phyloP scores from a whole-genome alignment of 2,113 vertebrate genomes.

The Calonectris borealis region DNA sequence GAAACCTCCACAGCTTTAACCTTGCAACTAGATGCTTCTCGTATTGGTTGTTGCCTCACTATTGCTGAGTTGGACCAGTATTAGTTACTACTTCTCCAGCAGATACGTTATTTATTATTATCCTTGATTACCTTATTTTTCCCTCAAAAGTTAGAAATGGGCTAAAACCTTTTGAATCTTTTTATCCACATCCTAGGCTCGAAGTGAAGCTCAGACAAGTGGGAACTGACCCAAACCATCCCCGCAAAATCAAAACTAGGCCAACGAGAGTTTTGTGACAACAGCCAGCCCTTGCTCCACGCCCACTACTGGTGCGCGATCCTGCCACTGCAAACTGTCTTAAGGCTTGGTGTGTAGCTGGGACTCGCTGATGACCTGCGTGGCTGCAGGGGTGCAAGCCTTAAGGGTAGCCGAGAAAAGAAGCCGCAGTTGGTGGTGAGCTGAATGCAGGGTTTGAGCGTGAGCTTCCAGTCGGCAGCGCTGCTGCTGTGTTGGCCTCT shows the following conservation, averaged over 20 bases:
- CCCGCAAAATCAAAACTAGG: neutral
- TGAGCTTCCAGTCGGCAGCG: neutral
- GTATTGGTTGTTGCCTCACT: slow-evolving; percentile 52
- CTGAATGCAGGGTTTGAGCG: neutral
- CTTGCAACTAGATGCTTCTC: slow-evolving; percentile 64
- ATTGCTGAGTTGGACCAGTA: slow-evolving; percentile 68
- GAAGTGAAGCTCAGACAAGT: slow-evolving; percentile 21
- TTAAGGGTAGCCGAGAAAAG: neutral
- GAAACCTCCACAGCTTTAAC: slow-evolving; percentile 65
- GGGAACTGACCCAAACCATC: neutral
- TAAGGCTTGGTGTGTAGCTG: neutral
- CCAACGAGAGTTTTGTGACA: neutral
- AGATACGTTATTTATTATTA: neutral
- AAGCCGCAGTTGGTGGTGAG: accelerated
- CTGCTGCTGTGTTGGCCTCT: neutral
- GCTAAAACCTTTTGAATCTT: neutral
- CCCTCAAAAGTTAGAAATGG: neutral
- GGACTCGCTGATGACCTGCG: neutral
- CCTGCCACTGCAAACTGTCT: neutral
- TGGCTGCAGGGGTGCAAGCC: neutral
- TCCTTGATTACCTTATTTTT: neutral
- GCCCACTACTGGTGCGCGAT: accelerated
- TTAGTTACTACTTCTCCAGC: slow-evolving; percentile 29
- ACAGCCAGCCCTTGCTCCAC: neutral
- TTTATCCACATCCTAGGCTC: neutral